These are phyloP conservation scores for Semotilus atromaculatus DNA, from an alignment of 2,797 vertebrate genomes.

Conservation along the genomic window DNA sequence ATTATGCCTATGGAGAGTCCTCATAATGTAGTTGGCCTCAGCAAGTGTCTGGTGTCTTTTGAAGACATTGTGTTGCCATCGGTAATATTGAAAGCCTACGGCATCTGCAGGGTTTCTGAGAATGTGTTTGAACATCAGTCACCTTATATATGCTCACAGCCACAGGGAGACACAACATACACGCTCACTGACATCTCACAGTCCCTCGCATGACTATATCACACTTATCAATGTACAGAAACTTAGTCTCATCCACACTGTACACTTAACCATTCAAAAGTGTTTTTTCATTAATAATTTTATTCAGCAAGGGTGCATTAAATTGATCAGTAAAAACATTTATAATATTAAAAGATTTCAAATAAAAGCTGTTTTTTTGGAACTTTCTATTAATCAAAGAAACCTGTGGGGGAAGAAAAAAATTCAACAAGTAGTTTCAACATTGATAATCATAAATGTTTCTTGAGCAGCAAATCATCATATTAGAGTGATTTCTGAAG, in stretches of 20 bases:
- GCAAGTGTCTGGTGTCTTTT: constrained; percentile 87
- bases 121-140: constrained; percentile 89
- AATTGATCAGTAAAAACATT: background rate
- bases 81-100: constrained; percentile 78
- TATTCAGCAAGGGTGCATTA: background rate
- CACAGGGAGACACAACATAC: constrained; percentile 76
- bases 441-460: background rate
- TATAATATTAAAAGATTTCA: background rate
- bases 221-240: background rate
- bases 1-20: no score
- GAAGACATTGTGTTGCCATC: constrained; percentile 85
- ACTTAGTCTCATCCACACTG: background rate
- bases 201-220: constrained; percentile 1
- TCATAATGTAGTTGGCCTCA: no score
- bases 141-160: constrained; percentile 82
- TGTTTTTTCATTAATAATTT: background rate
- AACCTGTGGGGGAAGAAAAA: background rate
- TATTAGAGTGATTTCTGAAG: background rate
- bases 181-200: constrained; percentile 43
- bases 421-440: background rate
- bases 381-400: background rate
- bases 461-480: background rate
- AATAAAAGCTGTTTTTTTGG: background rate
- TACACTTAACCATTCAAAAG: background rate
- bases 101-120: constrained; percentile 83